phyloP scores from a whole-genome alignment of 2,888 invertebrate genomes.

The Eupeodes luniger region DNA sequence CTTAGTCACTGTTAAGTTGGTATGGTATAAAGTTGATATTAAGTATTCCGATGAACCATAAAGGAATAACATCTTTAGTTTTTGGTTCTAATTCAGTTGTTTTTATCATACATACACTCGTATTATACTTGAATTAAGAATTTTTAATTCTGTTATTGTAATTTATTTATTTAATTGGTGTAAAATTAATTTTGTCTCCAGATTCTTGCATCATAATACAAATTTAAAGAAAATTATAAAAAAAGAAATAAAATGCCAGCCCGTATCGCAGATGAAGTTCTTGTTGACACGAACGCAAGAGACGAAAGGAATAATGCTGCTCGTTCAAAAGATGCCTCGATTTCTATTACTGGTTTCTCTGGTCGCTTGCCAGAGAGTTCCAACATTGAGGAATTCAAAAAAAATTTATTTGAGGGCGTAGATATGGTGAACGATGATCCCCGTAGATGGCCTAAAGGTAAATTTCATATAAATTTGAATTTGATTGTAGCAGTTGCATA shows the following conservation, averaged over 20 bases:
- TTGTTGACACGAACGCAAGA: slow-evolving; percentile 81
- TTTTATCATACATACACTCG: too few relatives aligned
- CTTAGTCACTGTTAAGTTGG: too few relatives aligned
- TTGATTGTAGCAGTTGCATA: not conserved
- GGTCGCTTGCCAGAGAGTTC: slow-evolving; percentile 96
- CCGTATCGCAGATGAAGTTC: slow-evolving; percentile 86
- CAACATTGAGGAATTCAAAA: slow-evolving; percentile 95
- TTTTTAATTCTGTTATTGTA: too few relatives aligned
- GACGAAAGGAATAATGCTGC: slow-evolving; percentile 78
- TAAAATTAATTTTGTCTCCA: not conserved
- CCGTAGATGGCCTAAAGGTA: slow-evolving; percentile 93
- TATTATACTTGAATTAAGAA: too few relatives aligned
- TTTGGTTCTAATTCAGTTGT: too few relatives aligned
- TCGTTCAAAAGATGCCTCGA: slow-evolving; percentile 85
- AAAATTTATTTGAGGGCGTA: slow-evolving; percentile 94
- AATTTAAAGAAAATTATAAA: not conserved
- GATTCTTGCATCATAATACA: not conserved
- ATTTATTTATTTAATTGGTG: too few relatives aligned
- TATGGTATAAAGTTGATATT: too few relatives aligned
- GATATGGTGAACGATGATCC: slow-evolving; percentile 97
- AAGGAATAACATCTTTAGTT: too few relatives aligned
- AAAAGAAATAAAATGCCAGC: slow-evolving; percentile 86
- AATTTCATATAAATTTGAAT: slow-evolving; percentile 52
- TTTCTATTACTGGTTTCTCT: slow-evolving; percentile 93
- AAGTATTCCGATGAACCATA: too few relatives aligned